Percentiles rank a stretch among this genome's conserved stretches.
Evolutionary conservation across 2,113 vertebrate species (phyloP).

Genomic region (Danionella cerebrum): DNA sequence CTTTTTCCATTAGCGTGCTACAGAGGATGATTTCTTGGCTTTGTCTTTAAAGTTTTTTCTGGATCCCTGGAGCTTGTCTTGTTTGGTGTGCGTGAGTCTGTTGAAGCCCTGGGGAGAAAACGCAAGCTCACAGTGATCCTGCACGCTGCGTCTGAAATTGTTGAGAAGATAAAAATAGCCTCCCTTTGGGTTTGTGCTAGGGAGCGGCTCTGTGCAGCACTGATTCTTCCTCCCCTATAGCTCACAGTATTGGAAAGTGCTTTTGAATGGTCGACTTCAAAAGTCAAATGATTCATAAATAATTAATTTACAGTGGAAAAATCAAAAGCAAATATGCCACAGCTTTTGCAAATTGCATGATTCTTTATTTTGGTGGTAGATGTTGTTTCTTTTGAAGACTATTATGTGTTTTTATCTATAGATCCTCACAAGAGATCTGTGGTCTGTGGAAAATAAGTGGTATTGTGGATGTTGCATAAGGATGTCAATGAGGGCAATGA

Average conservation of each 20-base stretch:
- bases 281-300: too few species aligned
- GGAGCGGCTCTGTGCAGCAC: neutral
- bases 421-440: too few species aligned
- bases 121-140: conserved; percentile 29
- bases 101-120: conserved; percentile 30
- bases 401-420: too few species aligned
- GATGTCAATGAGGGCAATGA: too few species aligned
- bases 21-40: neutral
- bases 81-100: conserved; percentile 16
- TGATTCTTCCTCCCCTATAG: conserved; percentile 15
- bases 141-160: conserved; percentile 33
- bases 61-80: conserved; percentile 24
- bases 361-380: too few species aligned
- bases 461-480: too few species aligned
- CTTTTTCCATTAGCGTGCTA: neutral
- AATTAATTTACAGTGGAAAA: too few species aligned
- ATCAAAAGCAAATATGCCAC: too few species aligned
- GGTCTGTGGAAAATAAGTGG: too few species aligned
- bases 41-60: conserved; percentile 21
- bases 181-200: conserved; percentile 25
- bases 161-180: conserved; percentile 38
- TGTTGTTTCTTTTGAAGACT: too few species aligned
- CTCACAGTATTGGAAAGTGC: neutral
- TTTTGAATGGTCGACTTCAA: conserved; percentile 33
- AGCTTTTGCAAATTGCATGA: too few species aligned